Conservation (phyloP, 1,140 invertebrate species). For the Drosophila pallidifrons region DNA sequence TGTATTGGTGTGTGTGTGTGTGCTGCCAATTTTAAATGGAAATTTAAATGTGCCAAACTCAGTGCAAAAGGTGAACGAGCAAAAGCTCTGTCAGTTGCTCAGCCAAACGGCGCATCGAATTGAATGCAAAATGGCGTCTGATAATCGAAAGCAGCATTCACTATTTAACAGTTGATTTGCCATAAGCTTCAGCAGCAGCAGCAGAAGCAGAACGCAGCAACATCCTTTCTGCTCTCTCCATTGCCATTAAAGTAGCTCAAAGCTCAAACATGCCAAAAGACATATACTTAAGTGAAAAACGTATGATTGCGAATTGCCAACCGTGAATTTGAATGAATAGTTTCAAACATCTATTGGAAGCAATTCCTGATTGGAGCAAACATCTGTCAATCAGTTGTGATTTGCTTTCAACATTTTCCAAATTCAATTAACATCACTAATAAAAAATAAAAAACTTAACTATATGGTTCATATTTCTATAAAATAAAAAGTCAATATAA, state of each 20-base stretch:
- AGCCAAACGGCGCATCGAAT: constrained; percentile 9
- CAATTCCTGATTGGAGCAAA: background rate
- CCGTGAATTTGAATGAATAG: background rate
- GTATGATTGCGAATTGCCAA: background rate
- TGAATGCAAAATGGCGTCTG: constrained; percentile 54
- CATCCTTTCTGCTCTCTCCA: background rate
- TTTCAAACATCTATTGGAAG: background rate
- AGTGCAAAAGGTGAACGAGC: constrained; percentile 38
- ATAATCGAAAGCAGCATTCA: constrained; percentile 64
- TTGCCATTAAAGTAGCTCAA: background rate
- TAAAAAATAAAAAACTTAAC: no score
- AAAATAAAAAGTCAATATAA: no score
- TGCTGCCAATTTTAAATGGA: constrained; percentile 71
- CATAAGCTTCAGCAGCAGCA: constrained; percentile 13
- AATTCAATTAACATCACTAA: no score
- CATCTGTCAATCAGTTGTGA: no score
- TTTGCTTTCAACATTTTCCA: no score
- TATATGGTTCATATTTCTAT: no score
- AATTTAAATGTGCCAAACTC: constrained; percentile 69
- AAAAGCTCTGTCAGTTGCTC: constrained; percentile 16
- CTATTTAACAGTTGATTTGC: constrained; percentile 72
- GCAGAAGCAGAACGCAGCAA: background rate
- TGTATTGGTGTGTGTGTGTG: constrained; percentile 9
- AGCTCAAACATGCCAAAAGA: background rate
- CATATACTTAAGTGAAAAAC: background rate